Evolutionary conservation across 2,113 vertebrate species (phyloP).

Genomic region (Ochotona princeps): DNA sequence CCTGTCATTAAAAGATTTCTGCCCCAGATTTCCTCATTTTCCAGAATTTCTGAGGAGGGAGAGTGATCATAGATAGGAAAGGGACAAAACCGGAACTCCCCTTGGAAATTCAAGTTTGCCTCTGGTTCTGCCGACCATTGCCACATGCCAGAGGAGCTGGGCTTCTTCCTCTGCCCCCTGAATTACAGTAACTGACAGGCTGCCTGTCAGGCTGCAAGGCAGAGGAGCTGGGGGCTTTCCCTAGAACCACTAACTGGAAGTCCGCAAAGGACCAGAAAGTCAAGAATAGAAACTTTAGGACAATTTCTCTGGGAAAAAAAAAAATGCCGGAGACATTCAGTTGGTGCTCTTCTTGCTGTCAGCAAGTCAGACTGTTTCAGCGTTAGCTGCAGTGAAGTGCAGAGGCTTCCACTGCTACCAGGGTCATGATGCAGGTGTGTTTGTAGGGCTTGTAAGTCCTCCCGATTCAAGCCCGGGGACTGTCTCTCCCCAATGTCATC

Average conservation of each 20-base stretch:
- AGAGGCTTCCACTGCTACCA: slow-evolving; percentile 21
- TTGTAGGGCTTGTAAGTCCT: not conserved
- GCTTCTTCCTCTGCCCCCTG: not conserved
- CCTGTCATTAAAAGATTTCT: not conserved
- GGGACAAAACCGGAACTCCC: not conserved
- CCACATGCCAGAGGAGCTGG: not conserved
- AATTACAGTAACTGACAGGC: too few relatives aligned
- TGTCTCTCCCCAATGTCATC: not conserved
- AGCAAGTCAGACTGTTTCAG: not conserved
- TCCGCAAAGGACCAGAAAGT: not conserved
- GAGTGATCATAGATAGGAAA: not conserved
- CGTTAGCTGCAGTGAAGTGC: not conserved
- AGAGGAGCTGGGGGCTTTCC: not conserved
- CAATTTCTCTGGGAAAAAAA: not conserved
- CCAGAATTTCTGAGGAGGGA: not conserved
- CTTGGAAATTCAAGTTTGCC: not conserved
- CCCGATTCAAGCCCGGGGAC: not conserved
- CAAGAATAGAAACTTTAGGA: not conserved
- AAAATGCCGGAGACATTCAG: not conserved
- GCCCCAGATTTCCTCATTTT: slow-evolving; percentile 32
- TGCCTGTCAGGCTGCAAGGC: too few relatives aligned
- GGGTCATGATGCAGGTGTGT: not conserved
- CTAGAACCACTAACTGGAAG: not conserved
- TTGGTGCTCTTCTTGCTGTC: not conserved
- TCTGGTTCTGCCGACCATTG: fast-evolving